Base-by-base conservation (phyloP, 2,888 invertebrate genomes). In the Microplitis manilae region DNA sequence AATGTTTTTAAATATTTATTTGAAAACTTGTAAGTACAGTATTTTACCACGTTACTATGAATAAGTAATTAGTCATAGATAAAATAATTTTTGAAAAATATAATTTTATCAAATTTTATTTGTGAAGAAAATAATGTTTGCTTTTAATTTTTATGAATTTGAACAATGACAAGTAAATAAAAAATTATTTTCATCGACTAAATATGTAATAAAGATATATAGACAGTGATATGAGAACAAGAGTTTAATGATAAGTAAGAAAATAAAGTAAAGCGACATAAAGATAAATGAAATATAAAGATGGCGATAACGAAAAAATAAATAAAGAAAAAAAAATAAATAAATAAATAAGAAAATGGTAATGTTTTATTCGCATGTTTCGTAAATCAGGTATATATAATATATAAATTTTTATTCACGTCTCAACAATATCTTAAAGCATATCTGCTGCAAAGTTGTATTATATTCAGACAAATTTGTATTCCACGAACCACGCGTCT, bases 401-500 rank as follows among this genome's bases (percentile, higher is more conserved):
- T 30, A 13, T 20, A 65, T 65, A 30, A 13, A n/a, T 40, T 69
- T 61, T 68, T 77, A 60, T 60, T 70, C 77, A 77, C 77, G 77
- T 77, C 39, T 70, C 20, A 17, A 69, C 70, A 74, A 77, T 77
- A 77, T 77, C 65, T 74, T 64, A 61, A 17, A 41, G 59, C 41
- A 70, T 65, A 73, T 77, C 70, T 73, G 50, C 8, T 50, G 50
- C 50, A 50, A 50, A 50, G 50, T 50, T 38, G 74, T 70, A 74
- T 65, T 65, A 74, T 74, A n/a, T 69, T 65, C 60, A 64, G 70
- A 69, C 70, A 70, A 80, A 78, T 80, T 78, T 79, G 78, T 78
- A 79, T 81, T 79, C 79, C 70, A 74, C 69, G 64, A 78, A 70
- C 40, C 77, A 68, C 59, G 70, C 75, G 73, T 73, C 79, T 77